Percentiles rank a stretch among this genome's conserved stretches.
Conservation (phyloP, 2,797 vertebrate species). For the Distichodus sexfasciatus region DNA sequence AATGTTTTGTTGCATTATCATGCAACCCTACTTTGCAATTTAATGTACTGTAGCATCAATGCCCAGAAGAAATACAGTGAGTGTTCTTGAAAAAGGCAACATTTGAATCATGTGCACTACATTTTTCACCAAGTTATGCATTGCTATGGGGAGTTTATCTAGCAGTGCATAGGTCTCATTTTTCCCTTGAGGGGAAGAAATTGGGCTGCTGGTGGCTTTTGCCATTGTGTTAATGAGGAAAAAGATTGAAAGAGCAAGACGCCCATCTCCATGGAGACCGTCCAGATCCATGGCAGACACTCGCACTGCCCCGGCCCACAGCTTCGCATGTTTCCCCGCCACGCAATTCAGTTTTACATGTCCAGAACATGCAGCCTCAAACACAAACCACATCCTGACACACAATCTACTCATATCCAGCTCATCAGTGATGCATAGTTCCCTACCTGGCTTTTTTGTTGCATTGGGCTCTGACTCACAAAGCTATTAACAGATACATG, state of each 20-base stretch:
- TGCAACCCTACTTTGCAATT: too few species aligned
- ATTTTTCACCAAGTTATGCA: neutral
- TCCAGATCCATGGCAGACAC: slow-evolving; percentile 32
- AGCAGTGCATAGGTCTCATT: neutral
- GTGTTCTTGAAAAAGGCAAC: neutral
- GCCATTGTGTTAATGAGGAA: slow-evolving; percentile 38
- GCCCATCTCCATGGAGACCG: slow-evolving; percentile 55
- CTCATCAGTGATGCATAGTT: neutral
- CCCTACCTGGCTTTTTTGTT: neutral
- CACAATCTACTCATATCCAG: slow-evolving; percentile 27
- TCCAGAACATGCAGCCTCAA: neutral
- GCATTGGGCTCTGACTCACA: slow-evolving; percentile 5
- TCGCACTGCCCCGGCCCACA: slow-evolving; percentile 33
- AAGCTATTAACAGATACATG: neutral
- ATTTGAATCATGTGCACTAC: neutral
- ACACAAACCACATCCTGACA: slow-evolving; percentile 21
- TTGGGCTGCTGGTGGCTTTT: slow-evolving; percentile 17
- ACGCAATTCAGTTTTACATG: neutral
- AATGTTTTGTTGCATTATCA: too few species aligned
- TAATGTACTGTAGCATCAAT: slow-evolving; percentile 8
- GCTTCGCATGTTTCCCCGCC: slow-evolving; percentile 29
- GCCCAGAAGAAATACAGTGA: slow-evolving; percentile 13
- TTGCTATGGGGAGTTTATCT: neutral
- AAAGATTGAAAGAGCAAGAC: slow-evolving; percentile 41
- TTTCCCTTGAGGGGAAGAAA: neutral